Base-by-base conservation (phyloP, 2,113 vertebrate species). In the Nanorana parkeri region DNA sequence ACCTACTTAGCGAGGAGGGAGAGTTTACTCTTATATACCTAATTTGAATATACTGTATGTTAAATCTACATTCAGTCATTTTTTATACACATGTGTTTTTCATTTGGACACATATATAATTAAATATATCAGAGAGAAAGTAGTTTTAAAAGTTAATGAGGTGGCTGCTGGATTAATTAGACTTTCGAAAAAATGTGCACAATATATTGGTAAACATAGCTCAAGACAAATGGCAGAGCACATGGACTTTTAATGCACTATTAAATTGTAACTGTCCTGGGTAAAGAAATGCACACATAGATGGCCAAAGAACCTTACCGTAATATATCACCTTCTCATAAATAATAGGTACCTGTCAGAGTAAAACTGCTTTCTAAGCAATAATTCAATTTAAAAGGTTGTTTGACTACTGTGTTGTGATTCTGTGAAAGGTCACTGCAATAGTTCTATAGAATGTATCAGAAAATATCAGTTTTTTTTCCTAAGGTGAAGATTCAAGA, bases 211-310 rank as follows among this genome's bases (percentile, higher is more conserved):
- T 92, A 94, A 95, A 96, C 94, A 95, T 88, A 89, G 77, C 84
- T 82, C 85, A 91, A 93, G 93, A 96, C 92, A 96, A 97, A 96
- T 96, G 93, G 91, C 78, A 90, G 78, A 92, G 85, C 89, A 93
- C 91, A 90, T 92, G 89, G 93, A 94, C 89, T 95, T 96, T 96
- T 92, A 96, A 96, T 90, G 90, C 91, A 92, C 93, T 95, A 93
- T 95, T 96, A 96, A 94, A 96, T 92, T 92, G 87, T 85, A 91
- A 91, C 91, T 93, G 90, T 94, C 91, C 88, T 77, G 88, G 86
- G 88, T 95, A 91, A 89, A 92, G 86, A 92, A 93, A 95, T 93
- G 92, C 88, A 92, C 91, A 94, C 90, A 94, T 91, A 93, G 92
- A 91, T 89, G 93, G 85, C 89, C 90, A 91, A 90, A 88, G 89